Conservation (phyloP, 2,797 vertebrate genomes). For the Ambastaia sidthimunki region DNA sequence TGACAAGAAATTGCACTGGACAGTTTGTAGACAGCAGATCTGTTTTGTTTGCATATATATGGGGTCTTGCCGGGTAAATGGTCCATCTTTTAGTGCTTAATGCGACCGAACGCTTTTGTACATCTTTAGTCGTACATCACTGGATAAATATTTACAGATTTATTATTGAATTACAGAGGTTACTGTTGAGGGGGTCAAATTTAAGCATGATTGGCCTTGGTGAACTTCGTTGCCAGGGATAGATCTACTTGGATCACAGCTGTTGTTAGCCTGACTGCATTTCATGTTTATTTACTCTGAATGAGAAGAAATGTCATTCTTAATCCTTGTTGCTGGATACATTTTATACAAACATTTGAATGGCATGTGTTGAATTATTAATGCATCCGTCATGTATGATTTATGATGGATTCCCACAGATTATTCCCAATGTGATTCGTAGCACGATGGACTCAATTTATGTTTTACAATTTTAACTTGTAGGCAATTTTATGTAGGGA, state of each 20-base stretch:
- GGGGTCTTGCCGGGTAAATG: slow-evolving; percentile 13
- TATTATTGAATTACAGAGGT: slow-evolving; percentile 38
- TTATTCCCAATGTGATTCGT: background rate
- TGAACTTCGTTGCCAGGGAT: slow-evolving; percentile 31
- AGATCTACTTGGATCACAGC: slow-evolving; percentile 12
- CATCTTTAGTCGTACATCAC: background rate
- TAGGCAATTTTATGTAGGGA: slow-evolving; percentile 2
- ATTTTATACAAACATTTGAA: slow-evolving; percentile 41
- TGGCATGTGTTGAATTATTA: slow-evolving; percentile 16
- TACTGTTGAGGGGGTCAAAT: background rate
- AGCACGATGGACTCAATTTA: background rate
- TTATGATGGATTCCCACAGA: slow-evolving; percentile 1
- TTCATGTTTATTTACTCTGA: slow-evolving; percentile 38
- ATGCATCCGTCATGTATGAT: slow-evolving; percentile 34
- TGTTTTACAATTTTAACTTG: slow-evolving; percentile 13
- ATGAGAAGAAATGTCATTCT: slow-evolving; percentile 5
- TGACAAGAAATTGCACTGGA: slow-evolving; percentile 17
- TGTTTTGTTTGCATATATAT: slow-evolving; percentile 29
- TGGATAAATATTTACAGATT: slow-evolving; percentile 28
- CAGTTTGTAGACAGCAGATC: slow-evolving; percentile 20
- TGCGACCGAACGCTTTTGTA: background rate
- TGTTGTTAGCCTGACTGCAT: slow-evolving; percentile 4
- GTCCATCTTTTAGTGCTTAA: background rate
- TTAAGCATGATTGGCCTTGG: slow-evolving; percentile 4
- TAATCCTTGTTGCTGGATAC: slow-evolving; percentile 22